These are phyloP conservation scores for Ricordea florida DNA, from an alignment of 92 coral and sea anemone genomes.

Conservation along the genomic window DNA sequence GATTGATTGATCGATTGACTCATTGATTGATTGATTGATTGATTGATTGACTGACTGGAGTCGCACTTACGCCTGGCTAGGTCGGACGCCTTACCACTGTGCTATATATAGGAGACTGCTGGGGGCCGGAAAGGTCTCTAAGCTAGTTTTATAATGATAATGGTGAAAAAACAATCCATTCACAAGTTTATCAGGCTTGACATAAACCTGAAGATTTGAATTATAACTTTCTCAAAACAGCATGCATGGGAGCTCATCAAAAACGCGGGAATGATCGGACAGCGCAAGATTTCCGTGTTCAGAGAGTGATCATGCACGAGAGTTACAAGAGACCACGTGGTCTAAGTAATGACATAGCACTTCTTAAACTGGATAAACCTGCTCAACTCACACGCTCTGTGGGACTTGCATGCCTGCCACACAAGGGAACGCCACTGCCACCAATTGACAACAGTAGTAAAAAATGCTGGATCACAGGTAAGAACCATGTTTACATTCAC, in stretches of 20 bases:
- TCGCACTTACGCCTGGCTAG: too few species aligned
- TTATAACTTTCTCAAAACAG: too few species aligned
- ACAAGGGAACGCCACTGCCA: neutral
- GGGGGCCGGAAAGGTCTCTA: too few species aligned
- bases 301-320: neutral
- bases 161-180: too few species aligned
- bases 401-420: slow-evolving; percentile 22
- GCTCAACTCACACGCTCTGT: slow-evolving; percentile 1
- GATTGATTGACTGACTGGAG: too few species aligned
- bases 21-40: too few species aligned
- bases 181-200: too few species aligned
- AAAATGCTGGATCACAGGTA: slow-evolving; percentile 40
- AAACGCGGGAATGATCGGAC: neutral
- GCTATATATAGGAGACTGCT: too few species aligned
- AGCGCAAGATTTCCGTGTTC: slow-evolving; percentile 19
- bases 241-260: slow-evolving; percentile 46
- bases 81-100: too few species aligned
- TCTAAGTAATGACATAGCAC: slow-evolving; percentile 19
- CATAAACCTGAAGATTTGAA: too few species aligned
- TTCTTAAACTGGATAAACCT: slow-evolving; percentile 11
- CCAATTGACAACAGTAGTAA: slow-evolving; percentile 37
- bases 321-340: neutral
- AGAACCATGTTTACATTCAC: slow-evolving; percentile 24
- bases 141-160: too few species aligned
- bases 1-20: too few species aligned